These are phyloP conservation scores for Limosa lapponica DNA, from an alignment of 2,797 vertebrate species.

Conservation along the genomic window DNA sequence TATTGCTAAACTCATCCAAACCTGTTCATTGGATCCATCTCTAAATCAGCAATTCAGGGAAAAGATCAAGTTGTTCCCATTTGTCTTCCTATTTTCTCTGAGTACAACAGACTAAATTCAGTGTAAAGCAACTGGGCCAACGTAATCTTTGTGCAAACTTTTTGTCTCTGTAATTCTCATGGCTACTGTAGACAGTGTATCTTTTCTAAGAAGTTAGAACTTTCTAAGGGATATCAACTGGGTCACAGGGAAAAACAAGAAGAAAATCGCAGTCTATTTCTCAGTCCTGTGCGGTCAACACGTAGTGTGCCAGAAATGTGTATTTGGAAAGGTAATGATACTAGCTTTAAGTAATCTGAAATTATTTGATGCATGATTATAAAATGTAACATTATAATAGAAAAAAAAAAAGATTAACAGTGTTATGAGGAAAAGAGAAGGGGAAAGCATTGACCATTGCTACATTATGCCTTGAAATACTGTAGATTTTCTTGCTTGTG, in stretches of 20 bases:
- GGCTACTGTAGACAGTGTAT: background rate
- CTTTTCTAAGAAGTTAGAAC: background rate
- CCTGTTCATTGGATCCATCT: background rate
- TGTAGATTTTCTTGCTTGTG: background rate
- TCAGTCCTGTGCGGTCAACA: background rate
- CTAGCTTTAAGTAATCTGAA: background rate
- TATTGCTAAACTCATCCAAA: background rate
- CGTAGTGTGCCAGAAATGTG: accelerated
- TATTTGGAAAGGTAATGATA: background rate
- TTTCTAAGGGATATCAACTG: background rate
- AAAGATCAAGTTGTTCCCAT: background rate
- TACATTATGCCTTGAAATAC: background rate
- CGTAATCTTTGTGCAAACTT: background rate
- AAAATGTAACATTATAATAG: background rate
- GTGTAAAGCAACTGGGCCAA: background rate
- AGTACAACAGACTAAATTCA: background rate
- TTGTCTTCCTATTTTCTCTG: background rate
- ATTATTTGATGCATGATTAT: background rate
- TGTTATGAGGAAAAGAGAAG: background rate
- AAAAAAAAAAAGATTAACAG: background rate
- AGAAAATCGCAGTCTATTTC: background rate
- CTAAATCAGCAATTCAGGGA: background rate
- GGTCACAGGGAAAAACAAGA: background rate
- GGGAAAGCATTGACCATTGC: background rate
- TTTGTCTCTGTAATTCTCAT: background rate